phyloP scores from a whole-genome alignment of 2,797 vertebrate genomes.

The Todus mexicanus region DNA sequence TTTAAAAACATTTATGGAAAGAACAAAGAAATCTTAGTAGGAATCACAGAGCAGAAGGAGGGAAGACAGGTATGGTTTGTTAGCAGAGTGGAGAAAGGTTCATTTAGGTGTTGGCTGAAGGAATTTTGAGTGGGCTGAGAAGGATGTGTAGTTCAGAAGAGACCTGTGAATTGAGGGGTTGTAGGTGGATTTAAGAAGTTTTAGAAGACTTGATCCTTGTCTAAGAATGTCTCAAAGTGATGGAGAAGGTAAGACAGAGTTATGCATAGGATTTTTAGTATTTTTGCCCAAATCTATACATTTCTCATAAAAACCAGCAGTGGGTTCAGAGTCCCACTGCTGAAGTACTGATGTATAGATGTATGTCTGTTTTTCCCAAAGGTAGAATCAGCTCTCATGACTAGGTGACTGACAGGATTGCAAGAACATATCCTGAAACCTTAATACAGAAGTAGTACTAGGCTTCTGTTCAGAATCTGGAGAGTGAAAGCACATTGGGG shows the following conservation, averaged over 20 bases:
- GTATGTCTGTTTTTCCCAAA: background rate
- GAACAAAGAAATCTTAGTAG: background rate
- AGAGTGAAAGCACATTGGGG: background rate
- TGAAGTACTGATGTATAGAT: background rate
- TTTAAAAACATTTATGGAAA: background rate
- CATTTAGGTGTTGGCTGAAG: background rate
- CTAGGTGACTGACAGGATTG: background rate
- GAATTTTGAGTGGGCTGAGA: background rate
- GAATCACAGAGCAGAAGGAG: background rate
- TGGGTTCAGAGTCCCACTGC: background rate
- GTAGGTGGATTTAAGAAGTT: background rate
- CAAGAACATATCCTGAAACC: background rate
- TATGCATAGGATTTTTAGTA: background rate
- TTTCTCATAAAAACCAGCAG: background rate
- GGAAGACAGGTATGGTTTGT: background rate
- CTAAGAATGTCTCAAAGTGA: background rate
- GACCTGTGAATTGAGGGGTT: background rate
- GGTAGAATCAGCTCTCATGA: background rate
- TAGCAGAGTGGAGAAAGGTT: background rate
- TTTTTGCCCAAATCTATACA: background rate
- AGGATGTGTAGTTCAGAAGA: background rate
- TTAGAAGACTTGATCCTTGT: background rate
- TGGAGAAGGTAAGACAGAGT: background rate
- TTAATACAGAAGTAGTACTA: background rate
- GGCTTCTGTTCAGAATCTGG: background rate